phyloP scores from a whole-genome alignment of 2,113 vertebrate species.

The Dromas ardeola region DNA sequence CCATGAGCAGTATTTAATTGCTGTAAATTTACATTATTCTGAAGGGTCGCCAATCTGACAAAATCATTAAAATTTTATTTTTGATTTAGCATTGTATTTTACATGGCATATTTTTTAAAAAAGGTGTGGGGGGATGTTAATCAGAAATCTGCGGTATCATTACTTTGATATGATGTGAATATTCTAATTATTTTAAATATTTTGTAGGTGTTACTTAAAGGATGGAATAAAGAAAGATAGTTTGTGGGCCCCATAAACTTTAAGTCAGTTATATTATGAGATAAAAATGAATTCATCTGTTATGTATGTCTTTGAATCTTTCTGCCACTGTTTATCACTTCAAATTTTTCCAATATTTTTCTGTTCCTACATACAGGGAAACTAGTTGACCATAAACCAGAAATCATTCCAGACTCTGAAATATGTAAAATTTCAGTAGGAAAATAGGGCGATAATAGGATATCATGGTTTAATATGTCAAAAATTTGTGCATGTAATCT shows the following conservation, averaged over 20 bases:
- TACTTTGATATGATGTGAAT: background rate
- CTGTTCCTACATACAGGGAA: background rate
- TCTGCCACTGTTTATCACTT: background rate
- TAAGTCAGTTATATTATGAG: background rate
- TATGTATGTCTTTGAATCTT: background rate
- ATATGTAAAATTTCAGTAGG: background rate
- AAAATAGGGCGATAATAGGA: background rate
- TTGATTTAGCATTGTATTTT: background rate
- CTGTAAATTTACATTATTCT: background rate
- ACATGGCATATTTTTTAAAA: background rate
- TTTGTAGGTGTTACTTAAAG: background rate
- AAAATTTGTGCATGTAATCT: background rate
- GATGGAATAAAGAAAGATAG: background rate
- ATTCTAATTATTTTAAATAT: background rate
- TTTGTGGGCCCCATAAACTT: background rate
- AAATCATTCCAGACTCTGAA: background rate
- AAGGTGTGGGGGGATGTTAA: background rate
- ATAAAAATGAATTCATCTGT: background rate
- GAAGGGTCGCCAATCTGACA: background rate
- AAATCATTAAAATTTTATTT: background rate
- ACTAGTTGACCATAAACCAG: background rate
- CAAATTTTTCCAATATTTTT: background rate
- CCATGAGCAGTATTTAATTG: background rate
- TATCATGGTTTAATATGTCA: background rate
- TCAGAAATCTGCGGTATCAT: background rate